Evolutionary conservation across 2,888 invertebrate species (phyloP), one percentile per base, ranked within the genome.

Genomic region (Uloborus plumipes): DNA sequence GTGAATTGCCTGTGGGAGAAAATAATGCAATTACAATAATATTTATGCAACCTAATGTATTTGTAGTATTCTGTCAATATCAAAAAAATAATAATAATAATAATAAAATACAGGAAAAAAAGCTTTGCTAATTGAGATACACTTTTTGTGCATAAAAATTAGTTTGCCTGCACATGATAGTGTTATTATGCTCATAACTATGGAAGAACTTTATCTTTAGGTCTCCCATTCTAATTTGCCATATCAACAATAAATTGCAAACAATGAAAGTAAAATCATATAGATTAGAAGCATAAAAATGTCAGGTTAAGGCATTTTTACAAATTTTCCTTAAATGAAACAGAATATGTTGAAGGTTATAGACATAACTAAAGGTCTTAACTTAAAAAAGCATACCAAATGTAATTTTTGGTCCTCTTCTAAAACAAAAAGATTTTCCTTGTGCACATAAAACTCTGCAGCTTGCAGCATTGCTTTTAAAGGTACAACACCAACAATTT

Each of bases 381-480:
- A 39, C 9, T 59, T 31, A 50, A 14, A 16, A 11, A 13, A n/a
- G 84, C 87, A 85, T 84, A 90, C 90, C 86, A 91, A 88, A 85
- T 90, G 88, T n/a, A 91, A 88, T 87, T 91, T 91, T 87, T 91
- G 91, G 62, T 91, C 91, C 85, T 91, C 91, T 85, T 91, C 91
- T 65, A 91, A 87, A 18, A 91, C 89, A 85, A 91, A 90, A 4
- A 91, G 87, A 50, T 89, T 89, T 85, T 91, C 91, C 85, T 90
- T 89, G 80, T 90, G 85, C 83, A 91, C 91, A 87, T 90, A 91
- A 86, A 88, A 90, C 2, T 91, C 89, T 9, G 91, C 91, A 26
- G 89, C 89, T 71, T 89, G 87, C 78, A 91, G 86, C 39, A 91
- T 86, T 0, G 91, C 89, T 62, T 88, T 87, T 55, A 91, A 86